These are phyloP conservation scores for Sweltsa coloradensis DNA, from an alignment of 1,140 invertebrate species.

Conservation along the genomic window DNA sequence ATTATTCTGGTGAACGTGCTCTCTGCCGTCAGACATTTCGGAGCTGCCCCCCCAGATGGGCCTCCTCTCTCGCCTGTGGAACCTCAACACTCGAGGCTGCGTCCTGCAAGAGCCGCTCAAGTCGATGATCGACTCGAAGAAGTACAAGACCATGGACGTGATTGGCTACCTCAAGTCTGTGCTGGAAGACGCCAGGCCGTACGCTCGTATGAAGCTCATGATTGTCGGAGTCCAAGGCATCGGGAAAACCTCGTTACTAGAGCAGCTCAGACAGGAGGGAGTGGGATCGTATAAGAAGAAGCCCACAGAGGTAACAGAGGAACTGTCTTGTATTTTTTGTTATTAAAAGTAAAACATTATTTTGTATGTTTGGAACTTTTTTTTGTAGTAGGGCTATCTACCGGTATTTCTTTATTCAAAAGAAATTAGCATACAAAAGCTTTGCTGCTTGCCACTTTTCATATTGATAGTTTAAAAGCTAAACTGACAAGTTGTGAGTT, in stretches of 20 bases:
- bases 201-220: constrained; percentile 95
- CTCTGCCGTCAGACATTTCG: constrained; percentile 60
- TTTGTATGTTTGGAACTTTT: no score
- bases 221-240: constrained; percentile 90
- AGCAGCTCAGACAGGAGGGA: constrained; percentile 77
- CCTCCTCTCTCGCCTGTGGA: constrained; percentile 85
- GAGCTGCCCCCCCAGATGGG: constrained; percentile 92
- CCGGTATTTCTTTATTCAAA: no score
- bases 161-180: constrained; percentile 89
- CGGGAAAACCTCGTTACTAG: constrained; percentile 86
- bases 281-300: constrained; percentile 59
- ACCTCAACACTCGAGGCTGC: constrained; percentile 85
- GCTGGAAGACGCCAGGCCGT: constrained; percentile 81
- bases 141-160: constrained; percentile 93
- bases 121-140: constrained; percentile 84
- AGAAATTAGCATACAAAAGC: no score
- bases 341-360: no score
- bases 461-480: no score
- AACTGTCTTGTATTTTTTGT: not conserved
- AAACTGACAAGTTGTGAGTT: no score
- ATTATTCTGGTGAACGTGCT: no score
- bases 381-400: no score
- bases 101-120: constrained; percentile 77
- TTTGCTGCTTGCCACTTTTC: no score
- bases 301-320: constrained; percentile 49